phyloP scores from a whole-genome alignment of 2,113 vertebrate genomes.

The Neolamprologus devosi region DNA sequence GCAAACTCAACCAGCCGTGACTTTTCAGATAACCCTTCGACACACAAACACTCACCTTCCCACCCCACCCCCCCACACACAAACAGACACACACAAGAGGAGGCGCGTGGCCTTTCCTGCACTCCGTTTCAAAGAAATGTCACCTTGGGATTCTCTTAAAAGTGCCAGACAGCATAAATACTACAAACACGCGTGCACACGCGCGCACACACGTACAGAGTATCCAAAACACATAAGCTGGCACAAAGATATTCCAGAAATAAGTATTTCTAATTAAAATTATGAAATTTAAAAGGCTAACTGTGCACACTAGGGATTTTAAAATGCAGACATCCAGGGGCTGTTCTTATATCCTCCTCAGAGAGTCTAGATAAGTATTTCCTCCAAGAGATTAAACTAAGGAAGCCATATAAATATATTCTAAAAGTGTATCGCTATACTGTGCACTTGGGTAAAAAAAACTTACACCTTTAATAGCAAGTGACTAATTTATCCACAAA shows the following conservation, averaged over 20 bases:
- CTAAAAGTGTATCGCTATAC: neutral
- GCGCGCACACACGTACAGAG: neutral
- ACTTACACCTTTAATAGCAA: neutral
- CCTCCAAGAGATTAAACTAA: constrained; percentile 4
- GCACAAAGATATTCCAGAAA: constrained; percentile 4
- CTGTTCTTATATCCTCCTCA: constrained; percentile 26
- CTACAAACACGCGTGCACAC: neutral
- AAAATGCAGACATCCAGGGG: constrained; percentile 48
- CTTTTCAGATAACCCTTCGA: constrained; percentile 48
- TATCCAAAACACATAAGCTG: neutral
- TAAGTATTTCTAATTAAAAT: constrained; percentile 34
- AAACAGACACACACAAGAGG: neutral
- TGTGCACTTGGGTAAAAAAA: neutral
- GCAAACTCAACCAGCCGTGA: constrained; percentile 61
- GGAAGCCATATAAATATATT: neutral
- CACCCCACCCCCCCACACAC: neutral
- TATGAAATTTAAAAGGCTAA: constrained; percentile 26
- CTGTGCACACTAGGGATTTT: constrained; percentile 27
- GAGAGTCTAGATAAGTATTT: constrained; percentile 30
- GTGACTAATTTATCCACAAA: neutral
- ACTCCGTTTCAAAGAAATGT: constrained; percentile 51
- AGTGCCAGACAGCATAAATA: constrained; percentile 34
- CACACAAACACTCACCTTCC: neutral
- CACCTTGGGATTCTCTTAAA: constrained; percentile 56
- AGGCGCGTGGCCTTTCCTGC: constrained; percentile 7